phyloP scores from a whole-genome alignment of 30 jellyfish, hydroid and myxozoan species.

The Aurelia coerulea region DNA sequence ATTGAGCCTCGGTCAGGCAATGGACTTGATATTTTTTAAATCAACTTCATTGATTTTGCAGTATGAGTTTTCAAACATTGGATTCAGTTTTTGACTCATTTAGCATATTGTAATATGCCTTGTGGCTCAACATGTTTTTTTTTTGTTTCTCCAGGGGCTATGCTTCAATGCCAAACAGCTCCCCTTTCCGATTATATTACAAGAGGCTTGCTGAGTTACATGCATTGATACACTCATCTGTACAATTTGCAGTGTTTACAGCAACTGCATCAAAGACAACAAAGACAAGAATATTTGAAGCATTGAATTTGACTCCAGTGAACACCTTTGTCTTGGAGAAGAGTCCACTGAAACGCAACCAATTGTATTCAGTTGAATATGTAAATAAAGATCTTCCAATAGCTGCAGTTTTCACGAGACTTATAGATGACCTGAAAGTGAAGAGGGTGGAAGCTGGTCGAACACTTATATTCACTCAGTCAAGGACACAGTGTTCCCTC shows the following conservation, averaged over 20 bases:
- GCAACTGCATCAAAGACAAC: slow-evolving; percentile 45
- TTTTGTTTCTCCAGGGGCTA: not conserved
- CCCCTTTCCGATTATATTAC: slow-evolving; percentile 11
- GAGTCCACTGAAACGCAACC: slow-evolving; percentile 34
- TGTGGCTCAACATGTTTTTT: slow-evolving; percentile 4
- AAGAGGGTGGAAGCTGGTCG: not conserved
- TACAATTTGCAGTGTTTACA: slow-evolving; percentile 45
- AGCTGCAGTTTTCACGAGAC: not conserved
- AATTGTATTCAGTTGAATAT: not conserved
- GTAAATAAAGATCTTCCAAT: slow-evolving; percentile 4
- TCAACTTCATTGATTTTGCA: slow-evolving; percentile 1
- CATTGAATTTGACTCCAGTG: slow-evolving; percentile 14
- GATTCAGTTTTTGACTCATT: not conserved
- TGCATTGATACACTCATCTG: slow-evolving; percentile 11
- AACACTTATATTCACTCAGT: not conserved
- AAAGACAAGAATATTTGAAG: slow-evolving; percentile 4
- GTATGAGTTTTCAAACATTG: not conserved
- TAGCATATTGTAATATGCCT: slow-evolving; percentile 11
- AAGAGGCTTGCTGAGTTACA: slow-evolving; percentile 11
- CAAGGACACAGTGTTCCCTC: slow-evolving; percentile 3
- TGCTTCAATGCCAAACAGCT: slow-evolving; percentile 1
- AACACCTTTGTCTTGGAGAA: slow-evolving; percentile 28
- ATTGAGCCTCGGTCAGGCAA: slow-evolving; percentile 4
- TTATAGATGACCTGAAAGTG: slow-evolving; percentile 24
- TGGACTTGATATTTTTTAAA: not conserved